These are phyloP conservation scores for Microtus richardsoni DNA, from an alignment of 2,113 vertebrate species.

Conservation along the genomic window DNA sequence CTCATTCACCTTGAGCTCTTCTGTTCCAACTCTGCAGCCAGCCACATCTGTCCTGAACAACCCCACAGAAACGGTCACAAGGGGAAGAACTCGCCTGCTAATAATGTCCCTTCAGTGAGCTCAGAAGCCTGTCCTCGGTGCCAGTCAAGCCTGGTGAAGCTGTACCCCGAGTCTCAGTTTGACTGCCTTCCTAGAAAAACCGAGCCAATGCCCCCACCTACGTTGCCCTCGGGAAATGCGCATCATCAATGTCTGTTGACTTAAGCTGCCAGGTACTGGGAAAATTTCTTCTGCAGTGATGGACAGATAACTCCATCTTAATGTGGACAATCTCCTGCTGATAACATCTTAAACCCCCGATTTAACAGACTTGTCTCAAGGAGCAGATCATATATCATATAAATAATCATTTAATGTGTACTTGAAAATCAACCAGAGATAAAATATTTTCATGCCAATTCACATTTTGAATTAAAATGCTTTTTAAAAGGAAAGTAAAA, in stretches of 20 bases:
- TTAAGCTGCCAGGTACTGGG: not conserved
- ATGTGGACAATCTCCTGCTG: constrained; percentile 49
- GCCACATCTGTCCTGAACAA: not conserved
- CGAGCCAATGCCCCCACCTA: not conserved
- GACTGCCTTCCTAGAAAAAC: not conserved
- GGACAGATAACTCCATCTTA: constrained; percentile 32
- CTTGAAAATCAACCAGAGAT: constrained; percentile 45
- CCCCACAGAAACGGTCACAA: rapidly evolving
- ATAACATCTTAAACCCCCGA: constrained; percentile 55
- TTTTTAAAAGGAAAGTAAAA: constrained; percentile 55
- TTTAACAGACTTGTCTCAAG: constrained; percentile 64
- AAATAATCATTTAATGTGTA: constrained; percentile 59
- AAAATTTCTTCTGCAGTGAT: not conserved
- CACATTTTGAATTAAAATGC: constrained; percentile 58
- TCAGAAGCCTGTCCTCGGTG: not conserved
- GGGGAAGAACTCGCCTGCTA: not conserved
- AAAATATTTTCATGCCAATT: constrained; percentile 68
- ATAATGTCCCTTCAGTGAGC: not conserved
- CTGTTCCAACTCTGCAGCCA: not conserved
- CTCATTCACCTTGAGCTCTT: not conserved
- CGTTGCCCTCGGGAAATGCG: not conserved
- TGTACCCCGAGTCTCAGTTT: not conserved
- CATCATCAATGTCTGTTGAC: not conserved
- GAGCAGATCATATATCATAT: constrained; percentile 54
- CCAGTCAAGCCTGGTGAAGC: not conserved